phyloP scores from a whole-genome alignment of 2,797 vertebrate genomes.

The Mycteria americana region DNA sequence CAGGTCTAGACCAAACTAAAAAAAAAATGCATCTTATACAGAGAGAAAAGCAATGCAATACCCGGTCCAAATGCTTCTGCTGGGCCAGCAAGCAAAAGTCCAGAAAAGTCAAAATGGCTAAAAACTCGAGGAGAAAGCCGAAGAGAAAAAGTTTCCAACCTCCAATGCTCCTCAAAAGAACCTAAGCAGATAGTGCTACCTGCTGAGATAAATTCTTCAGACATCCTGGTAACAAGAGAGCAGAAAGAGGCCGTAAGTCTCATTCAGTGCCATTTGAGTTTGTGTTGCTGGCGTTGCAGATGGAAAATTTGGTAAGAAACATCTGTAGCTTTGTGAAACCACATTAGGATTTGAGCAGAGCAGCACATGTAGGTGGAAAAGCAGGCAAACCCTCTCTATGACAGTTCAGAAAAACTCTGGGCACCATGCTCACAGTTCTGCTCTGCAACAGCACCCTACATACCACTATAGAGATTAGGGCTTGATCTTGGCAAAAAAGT shows the following conservation, averaged over 20 bases:
- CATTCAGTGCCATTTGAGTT: not conserved
- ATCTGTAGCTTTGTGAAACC: not conserved
- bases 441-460: not conserved
- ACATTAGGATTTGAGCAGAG: not conserved
- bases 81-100: not conserved
- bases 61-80: not conserved
- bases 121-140: not conserved
- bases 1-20: not conserved
- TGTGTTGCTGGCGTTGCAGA: not conserved
- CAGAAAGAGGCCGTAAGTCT: not conserved
- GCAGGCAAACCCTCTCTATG: not conserved
- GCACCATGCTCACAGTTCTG: not conserved
- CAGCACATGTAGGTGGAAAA: not conserved
- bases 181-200: not conserved
- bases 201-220: not conserved
- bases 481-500: not conserved
- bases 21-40: not conserved
- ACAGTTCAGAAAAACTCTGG: not conserved
- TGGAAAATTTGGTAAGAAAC: not conserved
- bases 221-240: not conserved
- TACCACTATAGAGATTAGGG: not conserved
- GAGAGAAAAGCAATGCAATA: not conserved
- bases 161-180: not conserved
- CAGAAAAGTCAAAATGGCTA: not conserved
- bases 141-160: not conserved